phyloP scores from a whole-genome alignment of 2,797 vertebrate genomes.

The Hoplostethus atlanticus region DNA sequence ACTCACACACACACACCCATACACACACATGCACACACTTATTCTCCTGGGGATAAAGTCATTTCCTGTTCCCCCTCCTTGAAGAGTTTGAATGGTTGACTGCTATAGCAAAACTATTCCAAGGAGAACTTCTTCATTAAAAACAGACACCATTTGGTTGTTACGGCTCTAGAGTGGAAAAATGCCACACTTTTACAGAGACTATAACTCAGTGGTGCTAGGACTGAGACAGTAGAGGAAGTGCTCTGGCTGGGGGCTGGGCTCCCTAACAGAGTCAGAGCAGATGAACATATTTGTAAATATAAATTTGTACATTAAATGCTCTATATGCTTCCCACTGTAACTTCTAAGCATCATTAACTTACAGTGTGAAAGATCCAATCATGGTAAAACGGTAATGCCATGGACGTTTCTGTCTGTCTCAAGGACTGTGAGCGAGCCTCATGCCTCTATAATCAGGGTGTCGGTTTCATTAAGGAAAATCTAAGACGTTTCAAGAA shows the following conservation, averaged over 20 bases:
- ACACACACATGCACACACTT: slow-evolving; percentile 39
- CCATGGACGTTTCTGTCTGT: not conserved
- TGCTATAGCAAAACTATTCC: slow-evolving; percentile 70
- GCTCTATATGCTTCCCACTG: not conserved
- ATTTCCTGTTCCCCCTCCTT: slow-evolving; percentile 80
- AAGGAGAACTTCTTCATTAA: slow-evolving; percentile 78
- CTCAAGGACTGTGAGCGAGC: not conserved
- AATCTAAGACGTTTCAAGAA: too few relatives aligned
- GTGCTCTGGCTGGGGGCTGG: not conserved
- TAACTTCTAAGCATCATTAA: not conserved
- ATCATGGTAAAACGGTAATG: not conserved
- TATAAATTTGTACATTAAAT: too few relatives aligned
- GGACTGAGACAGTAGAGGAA: slow-evolving; percentile 17
- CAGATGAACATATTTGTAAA: too few relatives aligned
- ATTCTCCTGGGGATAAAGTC: slow-evolving; percentile 83
- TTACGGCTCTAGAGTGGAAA: slow-evolving; percentile 53
- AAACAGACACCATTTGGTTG: slow-evolving; percentile 76
- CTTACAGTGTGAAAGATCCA: too few relatives aligned
- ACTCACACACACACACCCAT: slow-evolving; percentile 17
- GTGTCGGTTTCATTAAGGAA: slow-evolving; percentile 19
- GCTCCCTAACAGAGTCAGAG: too few relatives aligned
- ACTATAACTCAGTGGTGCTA: slow-evolving; percentile 23
- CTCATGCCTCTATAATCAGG: slow-evolving; percentile 6
- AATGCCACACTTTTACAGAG: slow-evolving; percentile 44
- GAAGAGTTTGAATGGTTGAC: slow-evolving; percentile 65